Evolutionary conservation across 2,113 vertebrate species (phyloP).

Genomic region (Ahaetulla prasina): DNA sequence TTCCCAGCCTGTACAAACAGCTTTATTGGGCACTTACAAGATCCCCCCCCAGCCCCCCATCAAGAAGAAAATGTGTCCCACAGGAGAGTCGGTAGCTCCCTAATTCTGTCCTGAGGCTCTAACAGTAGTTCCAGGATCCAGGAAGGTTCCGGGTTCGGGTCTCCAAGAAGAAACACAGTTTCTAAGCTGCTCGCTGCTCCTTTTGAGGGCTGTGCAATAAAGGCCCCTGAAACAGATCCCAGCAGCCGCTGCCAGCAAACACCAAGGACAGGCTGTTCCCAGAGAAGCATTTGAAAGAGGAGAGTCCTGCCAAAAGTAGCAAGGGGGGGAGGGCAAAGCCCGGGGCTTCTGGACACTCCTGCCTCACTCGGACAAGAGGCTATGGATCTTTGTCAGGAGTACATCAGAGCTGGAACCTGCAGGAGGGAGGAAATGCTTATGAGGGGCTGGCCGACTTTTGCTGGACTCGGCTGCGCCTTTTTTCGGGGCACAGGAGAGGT

Average conservation of each 20-base stretch:
- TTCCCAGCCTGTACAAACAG: not conserved
- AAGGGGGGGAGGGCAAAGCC: not conserved
- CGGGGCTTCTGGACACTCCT: not conserved
- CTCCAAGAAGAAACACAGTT: not conserved
- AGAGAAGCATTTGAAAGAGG: not conserved
- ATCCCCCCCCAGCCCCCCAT: not conserved
- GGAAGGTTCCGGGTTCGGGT: not conserved
- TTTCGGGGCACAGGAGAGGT: not conserved
- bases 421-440: not conserved
- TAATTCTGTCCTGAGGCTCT: not conserved
- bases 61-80: not conserved
- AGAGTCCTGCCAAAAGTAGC: not conserved
- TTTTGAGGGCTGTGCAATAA: not conserved
- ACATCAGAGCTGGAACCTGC: constrained; percentile 65
- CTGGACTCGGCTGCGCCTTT: too few species aligned
- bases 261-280: not conserved
- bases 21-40: constrained; percentile 7
- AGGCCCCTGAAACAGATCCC: not conserved
- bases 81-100: not conserved
- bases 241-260: not conserved
- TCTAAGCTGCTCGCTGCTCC: not conserved
- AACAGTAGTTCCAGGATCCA: not conserved
- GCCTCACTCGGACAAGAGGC: constrained; percentile 61
- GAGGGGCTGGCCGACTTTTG: not conserved
- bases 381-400: constrained; percentile 74